Evolutionary conservation across 2,113 vertebrate species (phyloP), one percentile per base, ranked within the genome.

Genomic region (Falcunculus frontatus): DNA sequence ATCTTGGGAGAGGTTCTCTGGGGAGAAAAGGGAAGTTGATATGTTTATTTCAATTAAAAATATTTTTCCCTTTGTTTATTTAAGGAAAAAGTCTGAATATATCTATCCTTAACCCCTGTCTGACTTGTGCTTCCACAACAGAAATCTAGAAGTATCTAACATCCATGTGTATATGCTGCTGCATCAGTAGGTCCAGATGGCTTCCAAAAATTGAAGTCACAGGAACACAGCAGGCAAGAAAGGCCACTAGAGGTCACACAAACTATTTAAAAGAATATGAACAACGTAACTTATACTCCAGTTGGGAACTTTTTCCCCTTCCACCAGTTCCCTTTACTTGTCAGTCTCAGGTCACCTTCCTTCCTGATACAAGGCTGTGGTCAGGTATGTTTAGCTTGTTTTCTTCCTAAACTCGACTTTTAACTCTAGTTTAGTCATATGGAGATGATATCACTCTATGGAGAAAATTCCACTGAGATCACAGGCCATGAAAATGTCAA

Each of bases 381-480:
- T 69, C 79, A 91, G 55, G 41, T 33, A 33, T 74, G 27, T 69
- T 91, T 64, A 70, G 32, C 39, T 63, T 91, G 18, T 74, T 87
- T 89, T 76, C 50, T 63, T 72, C 55, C 84, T 52, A 13, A 50
- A 20, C 17, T 57, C 30, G 60, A 89, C 56, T 46, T 81, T 82
- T 67, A 81, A 18, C 74, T 96, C 77, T 78, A 30, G 17, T 90
- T 93, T 83, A 89, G 56, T 96, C 82, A 94, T 83, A 53, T 89
- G 77, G 80, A 84, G 91, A 94, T 73, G 22, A 10, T 87, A 95
- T 83, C 72, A 49, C 75, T 96, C 76, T 59, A 72, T 93, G 69
- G 41, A 84, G 79, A 96, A 97, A 97, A 97, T 96, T 97, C 46
- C 8, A 23, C 59, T 81, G 59, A 92, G 93, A 78, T 82, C 86